phyloP scores from a whole-genome alignment of 2,888 invertebrate genomes.

The Clanis bilineata region DNA sequence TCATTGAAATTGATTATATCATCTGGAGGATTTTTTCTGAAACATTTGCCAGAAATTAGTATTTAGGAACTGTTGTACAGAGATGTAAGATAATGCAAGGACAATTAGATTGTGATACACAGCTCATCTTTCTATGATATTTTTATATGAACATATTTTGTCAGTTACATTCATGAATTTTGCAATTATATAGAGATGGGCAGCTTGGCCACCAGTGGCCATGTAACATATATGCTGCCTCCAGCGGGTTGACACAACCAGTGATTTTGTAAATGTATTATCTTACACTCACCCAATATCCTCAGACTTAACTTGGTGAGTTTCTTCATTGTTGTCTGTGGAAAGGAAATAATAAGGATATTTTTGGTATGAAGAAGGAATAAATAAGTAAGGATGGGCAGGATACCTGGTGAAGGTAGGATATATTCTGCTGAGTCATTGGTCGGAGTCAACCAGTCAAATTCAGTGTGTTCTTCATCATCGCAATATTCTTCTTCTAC shows the following conservation, averaged over 20 bases:
- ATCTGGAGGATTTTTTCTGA: conserved; percentile 52
- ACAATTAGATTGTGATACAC: no score
- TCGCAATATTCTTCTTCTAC: conserved; percentile 59
- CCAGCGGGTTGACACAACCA: no score
- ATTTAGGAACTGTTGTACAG: not conserved
- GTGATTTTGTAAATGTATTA: no score
- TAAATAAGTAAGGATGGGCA: conserved; percentile 25
- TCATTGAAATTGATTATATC: conserved; percentile 55
- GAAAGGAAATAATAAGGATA: conserved; percentile 22
- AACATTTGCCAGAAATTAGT: conserved; percentile 25
- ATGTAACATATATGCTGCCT: no score
- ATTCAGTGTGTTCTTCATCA: conserved; percentile 62
- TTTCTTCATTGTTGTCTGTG: conserved; percentile 33
- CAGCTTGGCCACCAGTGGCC: no score
- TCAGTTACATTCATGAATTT: no score
- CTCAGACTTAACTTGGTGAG: conserved; percentile 4
- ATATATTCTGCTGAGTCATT: conserved; percentile 36
- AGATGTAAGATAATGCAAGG: no score
- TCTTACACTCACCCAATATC: conserved; percentile 24
- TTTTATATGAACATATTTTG: no score
- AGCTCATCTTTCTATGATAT: no score
- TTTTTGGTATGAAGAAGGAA: conserved; percentile 28
- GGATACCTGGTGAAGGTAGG: conserved; percentile 50
- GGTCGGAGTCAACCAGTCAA: conserved; percentile 57
- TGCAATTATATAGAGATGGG: no score